Percentiles rank a stretch among this genome's conserved stretches.
Conservation (phyloP, 2,113 vertebrate genomes). For the Sporophila hypoxantha region DNA sequence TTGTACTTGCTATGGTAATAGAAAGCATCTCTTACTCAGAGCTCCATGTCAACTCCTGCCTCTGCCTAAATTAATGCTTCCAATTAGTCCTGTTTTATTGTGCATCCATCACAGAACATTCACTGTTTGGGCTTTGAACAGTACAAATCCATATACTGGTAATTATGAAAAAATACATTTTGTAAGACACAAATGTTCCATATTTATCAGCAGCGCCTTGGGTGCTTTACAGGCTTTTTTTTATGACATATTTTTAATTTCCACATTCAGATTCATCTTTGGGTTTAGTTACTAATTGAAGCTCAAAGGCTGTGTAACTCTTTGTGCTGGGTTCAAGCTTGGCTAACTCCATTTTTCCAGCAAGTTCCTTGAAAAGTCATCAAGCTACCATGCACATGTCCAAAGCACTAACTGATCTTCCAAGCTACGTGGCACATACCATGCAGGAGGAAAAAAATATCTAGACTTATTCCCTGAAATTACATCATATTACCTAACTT, state of each 20-base stretch:
- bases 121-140: neutral
- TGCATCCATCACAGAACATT: conserved; percentile 6
- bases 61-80: conserved; percentile 37
- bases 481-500: conserved; percentile 22
- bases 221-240: neutral
- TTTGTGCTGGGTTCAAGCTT: neutral
- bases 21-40: neutral
- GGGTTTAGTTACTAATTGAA: neutral
- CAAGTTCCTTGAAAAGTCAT: neutral
- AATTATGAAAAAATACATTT: conserved; percentile 33
- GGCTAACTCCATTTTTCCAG: neutral
- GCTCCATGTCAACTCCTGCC: neutral
- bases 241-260: neutral
- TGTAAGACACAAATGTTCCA: neutral
- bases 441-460: neutral
- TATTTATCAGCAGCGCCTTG: neutral
- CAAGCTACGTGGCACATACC: conserved; percentile 29
- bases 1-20: neutral
- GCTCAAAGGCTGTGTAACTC: neutral
- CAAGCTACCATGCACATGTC: neutral
- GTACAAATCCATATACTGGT: conserved; percentile 25
- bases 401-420: neutral
- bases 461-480: conserved; percentile 22
- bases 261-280: neutral
- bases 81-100: conserved; percentile 35